Conservation (phyloP, 2,888 invertebrate genomes). For the Hipparchia semele region DNA sequence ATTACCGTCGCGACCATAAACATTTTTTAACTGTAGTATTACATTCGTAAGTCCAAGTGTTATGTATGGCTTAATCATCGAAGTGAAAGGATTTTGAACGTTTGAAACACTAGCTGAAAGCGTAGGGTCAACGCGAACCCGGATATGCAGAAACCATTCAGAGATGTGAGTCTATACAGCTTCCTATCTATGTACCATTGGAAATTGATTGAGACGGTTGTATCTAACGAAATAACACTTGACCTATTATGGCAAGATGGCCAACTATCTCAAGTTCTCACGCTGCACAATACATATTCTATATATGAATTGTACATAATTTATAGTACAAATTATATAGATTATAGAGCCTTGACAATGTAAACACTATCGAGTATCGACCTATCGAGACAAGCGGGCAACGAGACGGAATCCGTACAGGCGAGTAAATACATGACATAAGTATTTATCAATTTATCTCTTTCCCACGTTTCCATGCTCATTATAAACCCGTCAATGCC, state of each 20-base stretch:
- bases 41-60: too few species aligned
- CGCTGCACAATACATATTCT: neutral
- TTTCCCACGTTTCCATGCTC: conserved; percentile 31
- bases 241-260: neutral
- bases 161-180: neutral
- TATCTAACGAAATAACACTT: neutral
- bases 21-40: too few species aligned
- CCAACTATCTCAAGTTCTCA: neutral
- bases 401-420: conserved; percentile 1
- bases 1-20: too few species aligned
- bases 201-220: neutral
- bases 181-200: neutral
- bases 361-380: conserved; percentile 3
- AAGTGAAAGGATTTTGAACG: too few species aligned
- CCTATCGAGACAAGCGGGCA: conserved; percentile 3
- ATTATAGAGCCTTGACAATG: conserved; percentile 4
- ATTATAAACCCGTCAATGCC: conserved; percentile 30
- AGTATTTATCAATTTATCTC: conserved; percentile 14
- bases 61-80: too few species aligned
- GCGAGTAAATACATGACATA: neutral
- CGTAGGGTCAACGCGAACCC: too few species aligned
- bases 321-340: too few species aligned
- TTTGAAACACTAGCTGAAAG: too few species aligned
- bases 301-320: neutral
- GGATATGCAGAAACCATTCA: neutral